Conservation (phyloP, 1,140 invertebrate species). For the Drosophila leontia region DNA sequence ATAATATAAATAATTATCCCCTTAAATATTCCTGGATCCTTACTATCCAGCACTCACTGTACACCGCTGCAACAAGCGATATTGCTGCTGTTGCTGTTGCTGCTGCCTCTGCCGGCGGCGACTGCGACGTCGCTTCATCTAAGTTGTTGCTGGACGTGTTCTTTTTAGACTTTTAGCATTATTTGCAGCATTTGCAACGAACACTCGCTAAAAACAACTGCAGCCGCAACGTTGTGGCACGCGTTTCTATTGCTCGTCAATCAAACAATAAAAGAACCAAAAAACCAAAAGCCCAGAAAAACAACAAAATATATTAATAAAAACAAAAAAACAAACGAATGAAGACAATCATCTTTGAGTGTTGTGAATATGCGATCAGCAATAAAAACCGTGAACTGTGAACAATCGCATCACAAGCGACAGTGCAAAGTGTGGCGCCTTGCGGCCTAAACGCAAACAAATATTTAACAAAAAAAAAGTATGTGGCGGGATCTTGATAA, state of each 20-base stretch:
- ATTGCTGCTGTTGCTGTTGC: constrained; percentile 46
- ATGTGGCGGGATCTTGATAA: constrained; percentile 13
- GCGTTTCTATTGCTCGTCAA: constrained; percentile 78
- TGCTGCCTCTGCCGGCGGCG: constrained; percentile 47
- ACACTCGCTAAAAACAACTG: constrained; percentile 85
- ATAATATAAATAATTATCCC: background rate
- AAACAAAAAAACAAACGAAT: constrained; percentile 24
- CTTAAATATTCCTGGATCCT: background rate
- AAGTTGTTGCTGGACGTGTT: constrained; percentile 79
- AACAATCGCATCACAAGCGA: constrained; percentile 46
- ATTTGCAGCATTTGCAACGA: constrained; percentile 85
- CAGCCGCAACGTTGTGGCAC: constrained; percentile 85
- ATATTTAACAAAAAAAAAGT: constrained; percentile 7
- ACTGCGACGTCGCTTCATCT: constrained; percentile 56
- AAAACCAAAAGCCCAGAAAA: constrained; percentile 24
- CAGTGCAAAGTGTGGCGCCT: constrained; percentile 73
- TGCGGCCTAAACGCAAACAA: constrained; percentile 41
- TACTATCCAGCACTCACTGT: background rate
- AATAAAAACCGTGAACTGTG: constrained; percentile 50
- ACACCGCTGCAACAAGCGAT: constrained; percentile 40
- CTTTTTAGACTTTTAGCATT: constrained; percentile 84
- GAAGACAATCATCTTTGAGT: constrained; percentile 35
- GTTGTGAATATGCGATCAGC: constrained; percentile 46
- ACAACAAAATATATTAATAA: constrained; percentile 2
- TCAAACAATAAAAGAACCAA: constrained; percentile 46